Percentiles rank a stretch among this genome's conserved stretches.
Conservation (phyloP, 2,888 invertebrate genomes). For the Poecilobothrus nobilitatus region DNA sequence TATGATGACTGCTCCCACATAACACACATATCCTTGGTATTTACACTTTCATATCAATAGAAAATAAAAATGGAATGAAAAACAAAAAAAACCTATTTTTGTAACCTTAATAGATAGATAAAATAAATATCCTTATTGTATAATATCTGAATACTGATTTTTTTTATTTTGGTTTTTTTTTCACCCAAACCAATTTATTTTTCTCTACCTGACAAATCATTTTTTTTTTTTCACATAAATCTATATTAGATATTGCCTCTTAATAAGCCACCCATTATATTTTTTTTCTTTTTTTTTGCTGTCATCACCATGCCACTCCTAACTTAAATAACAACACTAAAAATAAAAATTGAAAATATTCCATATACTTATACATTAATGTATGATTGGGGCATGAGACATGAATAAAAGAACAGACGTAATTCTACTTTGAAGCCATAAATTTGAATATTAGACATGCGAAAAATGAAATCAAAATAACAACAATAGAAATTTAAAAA, state of each 20-base stretch:
- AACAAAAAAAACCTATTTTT: neutral
- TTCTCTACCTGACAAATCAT: neutral
- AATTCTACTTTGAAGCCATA: constrained; percentile 1
- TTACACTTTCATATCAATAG: neutral
- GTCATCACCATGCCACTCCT: neutral
- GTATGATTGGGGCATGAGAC: no score
- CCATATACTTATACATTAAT: no score
- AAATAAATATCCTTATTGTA: neutral
- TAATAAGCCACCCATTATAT: neutral
- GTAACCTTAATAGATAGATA: no score
- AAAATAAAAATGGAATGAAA: neutral
- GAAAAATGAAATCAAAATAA: no score
- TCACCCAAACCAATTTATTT: neutral
- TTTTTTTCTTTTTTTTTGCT: neutral
- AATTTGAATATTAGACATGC: neutral
- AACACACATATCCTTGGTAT: neutral
- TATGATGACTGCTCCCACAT: neutral
- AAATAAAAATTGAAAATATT: neutral
- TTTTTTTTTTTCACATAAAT: no score
- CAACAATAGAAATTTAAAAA: no score
- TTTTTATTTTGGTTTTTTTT: neutral
- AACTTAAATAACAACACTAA: neutral
- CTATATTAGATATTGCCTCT: neutral
- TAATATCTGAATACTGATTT: constrained; percentile 2
- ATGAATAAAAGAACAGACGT: neutral